phyloP scores from a whole-genome alignment of 2,113 vertebrate genomes.

The Apistogramma diplotaenia region DNA sequence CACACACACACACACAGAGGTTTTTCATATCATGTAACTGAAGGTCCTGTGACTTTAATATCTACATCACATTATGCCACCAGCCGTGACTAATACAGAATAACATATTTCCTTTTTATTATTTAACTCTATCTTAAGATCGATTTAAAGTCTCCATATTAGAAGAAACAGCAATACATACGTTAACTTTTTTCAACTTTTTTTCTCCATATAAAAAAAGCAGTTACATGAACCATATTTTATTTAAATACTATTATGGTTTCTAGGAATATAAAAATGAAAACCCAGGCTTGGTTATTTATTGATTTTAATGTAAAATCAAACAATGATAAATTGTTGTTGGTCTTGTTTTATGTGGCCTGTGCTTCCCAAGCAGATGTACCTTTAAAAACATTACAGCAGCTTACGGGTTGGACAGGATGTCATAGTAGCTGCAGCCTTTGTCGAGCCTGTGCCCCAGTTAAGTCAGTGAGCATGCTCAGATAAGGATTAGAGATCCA shows the following conservation, averaged over 20 bases:
- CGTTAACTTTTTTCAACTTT: neutral
- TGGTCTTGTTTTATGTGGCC: neutral
- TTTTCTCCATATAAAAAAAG: neutral
- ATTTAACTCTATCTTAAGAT: neutral
- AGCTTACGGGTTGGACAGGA: constrained; percentile 1
- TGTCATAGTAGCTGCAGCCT: constrained; percentile 22
- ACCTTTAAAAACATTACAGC: constrained; percentile 2
- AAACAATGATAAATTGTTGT: neutral
- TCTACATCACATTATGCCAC: constrained; percentile 4
- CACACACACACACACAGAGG: neutral
- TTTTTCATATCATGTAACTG: neutral
- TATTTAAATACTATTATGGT: neutral
- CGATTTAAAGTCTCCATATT: neutral
- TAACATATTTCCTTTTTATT: neutral
- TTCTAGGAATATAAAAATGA: neutral
- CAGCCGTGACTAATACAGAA: neutral
- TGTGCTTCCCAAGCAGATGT: neutral
- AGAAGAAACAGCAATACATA: neutral
- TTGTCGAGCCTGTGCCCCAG: constrained; percentile 52
- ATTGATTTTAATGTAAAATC: neutral
- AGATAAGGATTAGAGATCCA: constrained; percentile 66
- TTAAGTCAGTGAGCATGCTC: constrained; percentile 59
- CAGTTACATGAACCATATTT: constrained; percentile 14
- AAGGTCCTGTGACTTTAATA: constrained; percentile 23
- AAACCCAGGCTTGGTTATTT: neutral